A percentile compares a stretch with the other conserved stretches of the same genome.
Evolutionary conservation across 1,140 invertebrate species (phyloP).

Genomic region (Zeugodacus cucurbitae): DNA sequence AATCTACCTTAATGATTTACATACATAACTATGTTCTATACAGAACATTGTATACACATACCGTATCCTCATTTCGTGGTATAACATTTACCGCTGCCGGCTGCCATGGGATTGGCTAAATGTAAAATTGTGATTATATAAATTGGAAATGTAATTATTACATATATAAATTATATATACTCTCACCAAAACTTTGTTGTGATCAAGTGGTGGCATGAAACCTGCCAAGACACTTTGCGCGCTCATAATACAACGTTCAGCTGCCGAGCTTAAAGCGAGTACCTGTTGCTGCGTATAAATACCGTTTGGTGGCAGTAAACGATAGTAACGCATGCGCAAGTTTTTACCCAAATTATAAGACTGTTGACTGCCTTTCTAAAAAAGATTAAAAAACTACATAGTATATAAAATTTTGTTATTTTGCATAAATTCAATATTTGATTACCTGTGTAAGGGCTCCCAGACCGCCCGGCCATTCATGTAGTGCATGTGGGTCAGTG

Average conservation of each 20-base stretch:
- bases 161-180: too few species aligned
- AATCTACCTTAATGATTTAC: too few species aligned
- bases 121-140: not conserved
- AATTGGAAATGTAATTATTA: too few species aligned
- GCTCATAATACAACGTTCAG: constrained; percentile 88
- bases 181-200: constrained; percentile 75
- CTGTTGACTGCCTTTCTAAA: constrained; percentile 81
- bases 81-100: constrained; percentile 87
- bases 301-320: constrained; percentile 72
- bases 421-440: not conserved
- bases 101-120: constrained; percentile 78
- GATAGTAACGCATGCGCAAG: constrained; percentile 76
- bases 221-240: constrained; percentile 84
- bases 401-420: not conserved
- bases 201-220: constrained; percentile 78
- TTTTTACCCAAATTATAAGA: constrained; percentile 81
- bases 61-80: constrained; percentile 76
- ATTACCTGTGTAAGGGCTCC: constrained; percentile 75
- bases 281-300: constrained; percentile 75
- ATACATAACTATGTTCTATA: too few species aligned
- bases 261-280: constrained; percentile 80
- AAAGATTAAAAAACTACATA: not conserved
- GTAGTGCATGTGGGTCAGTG: constrained; percentile 73
- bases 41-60: too few species aligned
- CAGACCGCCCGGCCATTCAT: constrained; percentile 74